Evolutionary conservation across 2,888 invertebrate species (phyloP), one percentile per base, ranked within the genome.

Genomic region (Eilema sororculum): DNA sequence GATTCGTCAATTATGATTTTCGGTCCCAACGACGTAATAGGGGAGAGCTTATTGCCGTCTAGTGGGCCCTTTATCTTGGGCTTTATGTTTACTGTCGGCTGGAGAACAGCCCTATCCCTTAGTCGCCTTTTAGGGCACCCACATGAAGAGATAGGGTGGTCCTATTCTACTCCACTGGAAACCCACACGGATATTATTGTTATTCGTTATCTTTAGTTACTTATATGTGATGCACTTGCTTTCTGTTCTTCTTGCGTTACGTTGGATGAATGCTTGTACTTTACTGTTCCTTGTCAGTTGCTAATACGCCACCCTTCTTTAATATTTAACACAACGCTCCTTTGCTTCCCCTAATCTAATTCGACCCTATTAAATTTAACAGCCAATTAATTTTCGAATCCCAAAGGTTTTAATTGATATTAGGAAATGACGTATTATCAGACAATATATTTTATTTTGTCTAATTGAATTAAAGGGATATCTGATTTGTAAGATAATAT

Each of bases 301-400:
- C 12, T 61, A 67, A 67, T 56, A 20, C 46, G 61, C 33, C 61
- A 24, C 30, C 33, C 33, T 61, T 61, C 30, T 62, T 56, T 37
- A 37, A 68, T 60, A 52, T 67, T 60, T 60, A 56, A 68, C n/a
- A n/a, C n/a, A 52, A 62, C 33, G 13, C 28, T 52, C 46, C 56
- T 62, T 56, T 37, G 56, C 8, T 56, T 20, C 30, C 60, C 41
- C 30, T 46, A 66, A 59, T 59, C 28, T 41, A 58, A 57, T 66
- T 59, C 22, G 20, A 9, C 25, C 59, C 59, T 41, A 59, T 66
- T 66, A 66, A 66, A 67, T 30, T 67, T 37, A 59, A 46, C 67
- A 52, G 22, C 30, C 46, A 52, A 67, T 67, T 56, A 67, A 67
- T 61, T 30, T 61, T 24, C 24, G 16, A 67, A 67, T 52, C 52